Evolutionary conservation across 1,140 invertebrate genomes (phyloP), one percentile per base, ranked within the genome.

Genomic region (Nymphalis io): DNA sequence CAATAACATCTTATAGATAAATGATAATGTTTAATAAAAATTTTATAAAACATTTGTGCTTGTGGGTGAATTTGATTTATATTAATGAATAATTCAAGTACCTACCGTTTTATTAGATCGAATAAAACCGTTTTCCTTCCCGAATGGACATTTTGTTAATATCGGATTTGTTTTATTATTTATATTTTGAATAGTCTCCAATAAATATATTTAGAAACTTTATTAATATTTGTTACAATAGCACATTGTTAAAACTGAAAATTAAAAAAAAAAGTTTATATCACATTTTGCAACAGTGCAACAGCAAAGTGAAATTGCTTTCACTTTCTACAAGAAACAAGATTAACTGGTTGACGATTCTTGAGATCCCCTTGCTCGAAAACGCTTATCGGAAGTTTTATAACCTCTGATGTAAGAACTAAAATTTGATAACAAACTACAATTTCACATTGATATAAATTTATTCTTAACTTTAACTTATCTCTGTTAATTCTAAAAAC

Each of bases 111-210:
- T 4, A 46, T 46, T 46, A 16, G 15, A 46, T 46, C n/a, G 4
- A 46, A 46, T 46, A 46, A n/a, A 46, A n/a, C n/a, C 15, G 42
- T 46, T 46, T 46, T 46, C 42, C 42, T 46, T 46, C 42, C 5
- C 3, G 16, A n/a, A 5, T 15, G 42, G n/a, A n/a, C n/a, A n/a
- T 8, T 16, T 46, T n/a, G 6, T 46, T n/a, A 46, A 8, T 18
- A 8, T 46, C 40, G 40, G 1, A 3, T 2, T 42, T n/a, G 15
- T 42, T 12, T 3, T 42, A 11, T 42, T 42, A 8, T 33, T 33
- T 33, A 8, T 1, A 8, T 8, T 0, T 33, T 33, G 6, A 2
- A 5, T 8, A 8, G 27, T 8, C 23, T 27, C 23, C 23, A 27
- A 27, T 27, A 27, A 2, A 2, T 1, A 5, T 3, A 27, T 27